phyloP scores from a whole-genome alignment of 2,888 invertebrate species.

The Ornithoptera alexandrae region DNA sequence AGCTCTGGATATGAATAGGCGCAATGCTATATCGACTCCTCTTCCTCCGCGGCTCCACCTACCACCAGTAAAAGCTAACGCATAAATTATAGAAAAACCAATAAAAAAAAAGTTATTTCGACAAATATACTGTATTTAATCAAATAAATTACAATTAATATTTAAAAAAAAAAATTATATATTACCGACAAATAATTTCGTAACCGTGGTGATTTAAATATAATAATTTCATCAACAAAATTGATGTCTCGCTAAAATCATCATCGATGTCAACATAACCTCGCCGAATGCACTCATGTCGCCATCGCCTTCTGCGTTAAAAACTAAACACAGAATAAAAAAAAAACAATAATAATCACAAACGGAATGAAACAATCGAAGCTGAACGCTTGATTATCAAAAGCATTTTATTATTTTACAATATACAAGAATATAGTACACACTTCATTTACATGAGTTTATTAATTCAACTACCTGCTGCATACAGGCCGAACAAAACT shows the following conservation, averaged over 20 bases:
- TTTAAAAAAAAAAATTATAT: constrained; percentile 49
- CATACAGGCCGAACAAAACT: constrained; percentile 19
- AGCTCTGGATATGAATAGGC: too few species aligned
- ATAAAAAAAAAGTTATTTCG: constrained; percentile 35
- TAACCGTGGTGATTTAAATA: constrained; percentile 52
- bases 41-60: too few species aligned
- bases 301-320: constrained; percentile 56
- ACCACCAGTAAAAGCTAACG: too few species aligned
- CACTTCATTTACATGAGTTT: constrained; percentile 60
- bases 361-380: constrained; percentile 39
- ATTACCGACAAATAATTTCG: constrained; percentile 67
- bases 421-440: constrained; percentile 73
- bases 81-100: too few species aligned
- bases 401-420: constrained; percentile 52
- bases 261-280: constrained; percentile 44
- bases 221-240: constrained; percentile 46
- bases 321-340: constrained; percentile 30
- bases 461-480: constrained; percentile 42
- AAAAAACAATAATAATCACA: constrained; percentile 29
- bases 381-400: constrained; percentile 36
- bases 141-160: constrained; percentile 75
- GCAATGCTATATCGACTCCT: too few species aligned
- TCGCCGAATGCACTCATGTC: constrained; percentile 39
- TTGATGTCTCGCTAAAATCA: constrained; percentile 48
- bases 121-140: constrained; percentile 78